Conservation (phyloP, 37 sponge, comb jelly and placozoan species). For the Crambe crambe region DNA sequence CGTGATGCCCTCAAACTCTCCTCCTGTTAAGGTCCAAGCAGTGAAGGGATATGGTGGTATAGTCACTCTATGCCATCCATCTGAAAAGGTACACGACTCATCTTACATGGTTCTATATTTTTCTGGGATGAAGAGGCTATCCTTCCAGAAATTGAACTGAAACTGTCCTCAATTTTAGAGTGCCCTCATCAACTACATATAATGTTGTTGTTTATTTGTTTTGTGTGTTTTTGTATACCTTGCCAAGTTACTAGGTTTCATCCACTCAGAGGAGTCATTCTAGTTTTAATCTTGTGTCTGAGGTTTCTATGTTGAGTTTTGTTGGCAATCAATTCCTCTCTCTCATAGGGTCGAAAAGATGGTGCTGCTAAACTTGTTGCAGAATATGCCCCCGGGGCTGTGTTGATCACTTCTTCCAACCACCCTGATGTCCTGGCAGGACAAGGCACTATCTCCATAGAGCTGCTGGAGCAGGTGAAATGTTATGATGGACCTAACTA, state of each 20-base stretch:
- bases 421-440: conserved; percentile 78
- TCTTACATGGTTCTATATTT: too few relatives aligned
- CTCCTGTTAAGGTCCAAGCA: conserved; percentile 54
- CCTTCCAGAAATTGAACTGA: too few relatives aligned
- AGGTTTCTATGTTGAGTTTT: too few relatives aligned
- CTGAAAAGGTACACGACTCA: conserved; percentile 59
- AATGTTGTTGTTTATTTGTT: too few relatives aligned
- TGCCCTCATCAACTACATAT: too few relatives aligned
- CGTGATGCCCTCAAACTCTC: conserved; percentile 70
- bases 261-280: too few relatives aligned
- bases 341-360: conserved; percentile 37
- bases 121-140: too few relatives aligned
- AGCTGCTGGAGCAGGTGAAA: conserved; percentile 71
- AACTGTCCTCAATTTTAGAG: too few relatives aligned
- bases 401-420: conserved; percentile 50
- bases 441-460: conserved; percentile 81
- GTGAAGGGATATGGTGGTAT: conserved; percentile 66
- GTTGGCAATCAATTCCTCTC: too few relatives aligned
- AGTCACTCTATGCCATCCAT: conserved; percentile 52
- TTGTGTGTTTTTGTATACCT: too few relatives aligned
- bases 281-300: too few relatives aligned
- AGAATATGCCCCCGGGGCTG: conserved; percentile 21
- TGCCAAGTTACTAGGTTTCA: too few relatives aligned
- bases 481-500: background rate
- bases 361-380: conserved; percentile 25